Evolutionary conservation across 2,113 vertebrate species (phyloP), one percentile per base, ranked within the genome.

Genomic region (Bombycilla garrulus): DNA sequence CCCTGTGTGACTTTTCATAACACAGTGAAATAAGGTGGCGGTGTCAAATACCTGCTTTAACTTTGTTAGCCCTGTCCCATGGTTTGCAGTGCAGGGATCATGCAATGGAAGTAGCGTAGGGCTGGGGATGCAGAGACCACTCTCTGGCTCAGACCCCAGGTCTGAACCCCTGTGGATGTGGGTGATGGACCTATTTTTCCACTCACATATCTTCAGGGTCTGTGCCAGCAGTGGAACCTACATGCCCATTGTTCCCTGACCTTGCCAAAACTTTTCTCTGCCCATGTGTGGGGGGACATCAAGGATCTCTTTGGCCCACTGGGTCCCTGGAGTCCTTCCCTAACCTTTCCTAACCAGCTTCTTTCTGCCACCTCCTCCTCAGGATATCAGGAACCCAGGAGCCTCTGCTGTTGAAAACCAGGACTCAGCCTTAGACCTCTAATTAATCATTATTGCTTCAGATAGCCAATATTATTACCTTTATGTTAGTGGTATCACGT

Each of bases 1-100:
- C 35, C 22, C 58, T 60, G 40, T 79, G 50, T 90, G 93, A 83
- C 92, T 87, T 61, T 86, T 84, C 64, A 82, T 88, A 92, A 47
- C 58, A 71, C 4, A 1, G 61, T 82, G 84, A 69, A 95, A 84
- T 80, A 54, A 85, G 56, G 62, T 83, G 83, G 67, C 45, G 35
- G 42, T 83, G 79, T 85, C 64, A 77, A 92, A 91, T 81, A 92
- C 71, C 56, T 86, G 24, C 35, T 90, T 83, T 71, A 81, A 53
- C 33, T 91, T 64, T 47, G 35, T 73, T 36, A 83, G 62, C n/a
- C 66, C 54, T 0, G 0, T 57, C 45, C 54, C 38, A 24, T 15
- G 15, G 51, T 62, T 85, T 85, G 70, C 20, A 82, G 79, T 0
- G 1, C 21, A 42, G 36, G 31, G 23, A 40, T 31, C 61, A 40